phyloP scores from a whole-genome alignment of 2,113 vertebrate genomes.

The Microcebus ravelobensis region DNA sequence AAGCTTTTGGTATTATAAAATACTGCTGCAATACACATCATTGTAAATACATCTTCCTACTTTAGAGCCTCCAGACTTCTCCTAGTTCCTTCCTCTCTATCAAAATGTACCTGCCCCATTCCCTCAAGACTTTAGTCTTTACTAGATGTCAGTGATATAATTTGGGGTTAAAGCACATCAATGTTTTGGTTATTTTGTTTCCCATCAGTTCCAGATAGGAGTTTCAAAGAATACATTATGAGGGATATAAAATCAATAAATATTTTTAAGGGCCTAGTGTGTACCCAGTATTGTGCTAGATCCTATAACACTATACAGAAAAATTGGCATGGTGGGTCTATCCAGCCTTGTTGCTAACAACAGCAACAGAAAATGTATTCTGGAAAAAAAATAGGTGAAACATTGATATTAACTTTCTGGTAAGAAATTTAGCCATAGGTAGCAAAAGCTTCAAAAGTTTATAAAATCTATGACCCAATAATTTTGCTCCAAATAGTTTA shows the following conservation, averaged over 20 bases:
- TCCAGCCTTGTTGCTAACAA: background rate
- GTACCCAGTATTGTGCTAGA: background rate
- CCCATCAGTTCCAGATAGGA: background rate
- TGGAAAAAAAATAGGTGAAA: background rate
- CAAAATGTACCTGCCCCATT: background rate
- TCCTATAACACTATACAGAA: background rate
- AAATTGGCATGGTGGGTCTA: background rate
- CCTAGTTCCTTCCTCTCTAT: background rate
- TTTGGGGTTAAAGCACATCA: background rate
- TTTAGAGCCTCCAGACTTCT: background rate
- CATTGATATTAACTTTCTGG: conserved; percentile 5
- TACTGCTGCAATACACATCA: too few relatives aligned
- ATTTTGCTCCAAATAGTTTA: conserved; percentile 16
- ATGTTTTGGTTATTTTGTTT: conserved; percentile 40
- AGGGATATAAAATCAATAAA: conserved; percentile 26
- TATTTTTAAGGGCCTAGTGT: background rate
- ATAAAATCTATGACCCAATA: conserved; percentile 10
- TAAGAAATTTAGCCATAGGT: background rate
- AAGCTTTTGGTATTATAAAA: too few relatives aligned
- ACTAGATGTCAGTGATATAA: background rate
- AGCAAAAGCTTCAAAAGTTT: conserved; percentile 1
- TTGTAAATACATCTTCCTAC: background rate
- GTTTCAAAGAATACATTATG: background rate
- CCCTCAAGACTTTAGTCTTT: background rate
- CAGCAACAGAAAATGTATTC: background rate